Evolutionary conservation across 2,888 invertebrate species (phyloP).

Genomic region (Chrysodeixis includens): DNA sequence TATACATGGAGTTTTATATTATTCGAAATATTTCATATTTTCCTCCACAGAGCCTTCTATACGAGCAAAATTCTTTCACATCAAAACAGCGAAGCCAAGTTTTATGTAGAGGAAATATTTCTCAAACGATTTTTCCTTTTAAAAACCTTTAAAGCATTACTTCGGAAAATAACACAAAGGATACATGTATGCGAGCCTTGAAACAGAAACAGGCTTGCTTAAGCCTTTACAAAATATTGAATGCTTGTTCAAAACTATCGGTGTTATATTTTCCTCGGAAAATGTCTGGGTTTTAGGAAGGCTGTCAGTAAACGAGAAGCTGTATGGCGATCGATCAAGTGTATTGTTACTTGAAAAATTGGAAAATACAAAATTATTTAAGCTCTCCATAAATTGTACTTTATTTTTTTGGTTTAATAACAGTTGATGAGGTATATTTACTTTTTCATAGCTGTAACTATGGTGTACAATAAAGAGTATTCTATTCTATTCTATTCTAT

Average conservation of each 20-base stretch:
- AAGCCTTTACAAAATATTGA: constrained; percentile 10
- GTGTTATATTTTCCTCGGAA: background rate
- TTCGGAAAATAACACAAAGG: constrained; percentile 25
- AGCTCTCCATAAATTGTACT: too few relatives aligned
- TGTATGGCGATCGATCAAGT: background rate
- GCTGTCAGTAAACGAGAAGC: background rate
- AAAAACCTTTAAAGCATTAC: constrained; percentile 47
- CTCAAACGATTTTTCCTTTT: constrained; percentile 41
- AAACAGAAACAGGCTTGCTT: constrained; percentile 18
- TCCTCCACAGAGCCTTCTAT: constrained; percentile 20
- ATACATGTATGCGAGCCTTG: constrained; percentile 27
- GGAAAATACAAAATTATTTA: background rate
- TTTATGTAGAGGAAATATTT: constrained; percentile 52
- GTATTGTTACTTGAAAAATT: background rate
- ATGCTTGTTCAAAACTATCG: background rate
- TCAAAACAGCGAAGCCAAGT: constrained; percentile 41
- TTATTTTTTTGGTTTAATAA: background rate
- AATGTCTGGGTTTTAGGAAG: background rate
- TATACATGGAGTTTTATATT: constrained; percentile 2
- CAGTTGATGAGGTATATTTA: too few relatives aligned
- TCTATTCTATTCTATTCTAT: too few relatives aligned
- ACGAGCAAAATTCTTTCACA: constrained; percentile 38
- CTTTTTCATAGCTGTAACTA: too few relatives aligned
- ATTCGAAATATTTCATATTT: constrained; percentile 22
- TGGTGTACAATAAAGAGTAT: too few relatives aligned